Conservation (phyloP, 2,888 invertebrate species). For the Colletes collaris region DNA sequence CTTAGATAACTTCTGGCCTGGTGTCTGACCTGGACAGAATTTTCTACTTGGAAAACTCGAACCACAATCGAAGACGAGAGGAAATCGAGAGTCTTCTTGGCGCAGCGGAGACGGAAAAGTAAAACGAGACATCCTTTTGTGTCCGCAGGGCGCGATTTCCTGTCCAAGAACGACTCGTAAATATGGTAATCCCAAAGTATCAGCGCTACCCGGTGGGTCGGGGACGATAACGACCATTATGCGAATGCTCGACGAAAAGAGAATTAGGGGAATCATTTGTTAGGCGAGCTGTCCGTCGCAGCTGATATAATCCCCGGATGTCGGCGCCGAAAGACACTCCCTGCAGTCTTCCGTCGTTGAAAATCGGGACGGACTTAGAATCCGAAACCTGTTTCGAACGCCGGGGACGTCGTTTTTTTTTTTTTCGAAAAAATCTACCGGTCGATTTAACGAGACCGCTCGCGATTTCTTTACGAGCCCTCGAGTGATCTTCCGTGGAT, state of each 20-base stretch:
- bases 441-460: not conserved
- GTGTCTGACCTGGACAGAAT: too few relatives aligned
- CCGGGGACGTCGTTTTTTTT: not conserved
- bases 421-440: not conserved
- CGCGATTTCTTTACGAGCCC: not conserved
- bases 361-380: conserved; percentile 26
- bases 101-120: too few relatives aligned
- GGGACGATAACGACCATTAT: conserved; percentile 80
- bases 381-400: conserved; percentile 53
- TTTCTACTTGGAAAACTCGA: too few relatives aligned
- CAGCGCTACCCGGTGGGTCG: conserved; percentile 76
- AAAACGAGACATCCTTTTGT: too few relatives aligned
- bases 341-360: conserved; percentile 41
- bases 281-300: conserved; percentile 81
- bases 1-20: too few relatives aligned
- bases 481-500: not conserved
- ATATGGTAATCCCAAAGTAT: conserved; percentile 80
- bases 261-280: conserved; percentile 82
- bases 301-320: conserved; percentile 77
- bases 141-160: conserved; percentile 1
- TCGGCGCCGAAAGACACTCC: conserved; percentile 59
- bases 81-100: too few relatives aligned
- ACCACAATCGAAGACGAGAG: too few relatives aligned
- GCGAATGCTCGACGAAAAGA: conserved; percentile 79
- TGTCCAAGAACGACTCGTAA: conserved; percentile 66